These are phyloP conservation scores for Stomorhina lunata DNA, from an alignment of 2,888 invertebrate genomes.

Conservation along the genomic window DNA sequence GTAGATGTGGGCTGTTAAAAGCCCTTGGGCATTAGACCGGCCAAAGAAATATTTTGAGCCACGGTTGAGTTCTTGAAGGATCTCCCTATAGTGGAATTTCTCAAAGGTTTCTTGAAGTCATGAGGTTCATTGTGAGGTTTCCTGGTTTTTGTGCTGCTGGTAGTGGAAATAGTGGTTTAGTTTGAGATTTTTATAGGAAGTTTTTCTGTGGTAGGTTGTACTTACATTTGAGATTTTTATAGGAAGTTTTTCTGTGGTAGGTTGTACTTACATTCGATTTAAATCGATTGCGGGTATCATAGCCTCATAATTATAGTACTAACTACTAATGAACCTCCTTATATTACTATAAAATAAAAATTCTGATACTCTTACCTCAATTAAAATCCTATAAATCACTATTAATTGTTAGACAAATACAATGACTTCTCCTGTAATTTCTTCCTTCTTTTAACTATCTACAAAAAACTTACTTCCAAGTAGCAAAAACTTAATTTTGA, in stretches of 20 bases:
- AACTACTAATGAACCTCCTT: neutral
- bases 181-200: slow-evolving; percentile 81
- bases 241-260: slow-evolving; percentile 82
- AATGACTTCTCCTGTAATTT: neutral
- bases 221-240: slow-evolving; percentile 81
- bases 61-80: slow-evolving; percentile 82
- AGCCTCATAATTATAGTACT: too few species aligned
- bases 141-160: slow-evolving; percentile 73
- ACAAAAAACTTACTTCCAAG: neutral
- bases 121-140: slow-evolving; percentile 66
- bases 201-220: too few species aligned
- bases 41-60: slow-evolving; percentile 81
- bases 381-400: slow-evolving; percentile 20
- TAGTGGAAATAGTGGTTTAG: slow-evolving; percentile 77
- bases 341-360: neutral
- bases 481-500: slow-evolving; percentile 11
- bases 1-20: slow-evolving; percentile 79
- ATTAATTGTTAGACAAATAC: slow-evolving; percentile 20
- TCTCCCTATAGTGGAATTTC: slow-evolving; percentile 79
- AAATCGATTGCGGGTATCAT: too few species aligned
- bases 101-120: slow-evolving; percentile 70
- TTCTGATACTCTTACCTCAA: neutral
- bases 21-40: slow-evolving; percentile 82
- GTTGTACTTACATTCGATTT: too few species aligned
- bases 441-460: neutral